phyloP scores from a whole-genome alignment of 2,888 invertebrate genomes.

The Acanthacorydalis orientalis region DNA sequence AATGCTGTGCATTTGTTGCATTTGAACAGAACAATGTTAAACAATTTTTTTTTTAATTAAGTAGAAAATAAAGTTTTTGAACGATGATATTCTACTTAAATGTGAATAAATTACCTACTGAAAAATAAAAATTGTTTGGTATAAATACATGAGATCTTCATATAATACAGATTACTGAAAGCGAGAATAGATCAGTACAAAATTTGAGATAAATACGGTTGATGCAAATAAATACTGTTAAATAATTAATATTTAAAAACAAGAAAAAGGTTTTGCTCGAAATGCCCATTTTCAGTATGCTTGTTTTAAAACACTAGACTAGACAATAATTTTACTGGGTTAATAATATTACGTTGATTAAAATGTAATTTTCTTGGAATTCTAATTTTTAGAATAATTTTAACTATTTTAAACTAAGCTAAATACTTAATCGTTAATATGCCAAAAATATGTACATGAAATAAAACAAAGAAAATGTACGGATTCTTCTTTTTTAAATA shows the following conservation, averaged over 20 bases:
- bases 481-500: background rate
- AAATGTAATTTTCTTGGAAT: constrained; percentile 6
- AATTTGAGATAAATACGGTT: constrained; percentile 2
- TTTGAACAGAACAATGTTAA: background rate
- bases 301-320: constrained; percentile 7
- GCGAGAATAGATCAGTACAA: background rate
- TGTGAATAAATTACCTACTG: background rate
- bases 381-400: constrained; percentile 2
- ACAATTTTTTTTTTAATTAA: background rate
- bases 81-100: background rate
- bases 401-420: constrained; percentile 3
- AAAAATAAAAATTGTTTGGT: constrained; percentile 7
- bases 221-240: constrained; percentile 3
- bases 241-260: constrained; percentile 1
- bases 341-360: constrained; percentile 2
- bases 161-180: constrained; percentile 7
- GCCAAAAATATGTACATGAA: constrained; percentile 3
- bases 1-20: background rate
- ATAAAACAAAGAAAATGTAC: background rate
- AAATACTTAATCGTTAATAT: background rate
- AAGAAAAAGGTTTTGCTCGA: constrained; percentile 1
- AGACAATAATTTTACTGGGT: constrained; percentile 5
- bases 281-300: constrained; percentile 6
- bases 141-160: constrained; percentile 10
- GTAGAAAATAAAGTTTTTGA: constrained; percentile 2